A percentile compares a stretch with the other conserved stretches of the same genome.
Evolutionary conservation across 2,797 vertebrate species (phyloP).

Genomic region (Protonibea diacanthus): DNA sequence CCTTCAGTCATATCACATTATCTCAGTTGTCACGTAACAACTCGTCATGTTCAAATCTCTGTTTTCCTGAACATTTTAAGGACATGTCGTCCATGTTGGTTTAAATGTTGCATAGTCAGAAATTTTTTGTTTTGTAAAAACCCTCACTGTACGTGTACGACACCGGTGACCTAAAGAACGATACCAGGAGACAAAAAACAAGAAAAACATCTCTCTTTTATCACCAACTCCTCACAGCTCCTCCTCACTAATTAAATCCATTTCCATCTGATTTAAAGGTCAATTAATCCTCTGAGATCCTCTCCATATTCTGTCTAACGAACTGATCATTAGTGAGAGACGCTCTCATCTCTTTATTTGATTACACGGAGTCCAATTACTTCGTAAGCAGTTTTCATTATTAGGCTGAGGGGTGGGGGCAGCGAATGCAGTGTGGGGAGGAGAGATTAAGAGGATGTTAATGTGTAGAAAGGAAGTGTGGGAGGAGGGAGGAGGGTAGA

Average conservation of each 20-base stretch:
- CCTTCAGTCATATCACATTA: no score
- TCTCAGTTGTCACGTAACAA: no score
- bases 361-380: conserved; percentile 93
- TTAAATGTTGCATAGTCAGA: neutral
- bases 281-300: conserved; percentile 93
- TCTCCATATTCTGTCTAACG: conserved; percentile 87
- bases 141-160: neutral
- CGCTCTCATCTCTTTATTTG: conserved; percentile 81
- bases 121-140: neutral
- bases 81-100: neutral
- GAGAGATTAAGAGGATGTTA: conserved; percentile 50
- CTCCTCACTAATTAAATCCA: conserved; percentile 92
- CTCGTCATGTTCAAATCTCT: neutral
- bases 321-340: conserved; percentile 89
- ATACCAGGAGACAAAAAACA: neutral
- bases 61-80: neutral
- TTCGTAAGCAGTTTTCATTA: conserved; percentile 92
- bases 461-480: conserved; percentile 61
- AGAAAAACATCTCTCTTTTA: neutral
- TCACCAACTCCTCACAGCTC: conserved; percentile 47
- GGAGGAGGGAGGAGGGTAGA: neutral
- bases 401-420: conserved; percentile 85
- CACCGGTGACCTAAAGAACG: no score
- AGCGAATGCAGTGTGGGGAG: conserved; percentile 71
- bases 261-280: conserved; percentile 92